Evolutionary conservation across 2,888 invertebrate genomes (phyloP).

Genomic region (Netelia melanura): DNA sequence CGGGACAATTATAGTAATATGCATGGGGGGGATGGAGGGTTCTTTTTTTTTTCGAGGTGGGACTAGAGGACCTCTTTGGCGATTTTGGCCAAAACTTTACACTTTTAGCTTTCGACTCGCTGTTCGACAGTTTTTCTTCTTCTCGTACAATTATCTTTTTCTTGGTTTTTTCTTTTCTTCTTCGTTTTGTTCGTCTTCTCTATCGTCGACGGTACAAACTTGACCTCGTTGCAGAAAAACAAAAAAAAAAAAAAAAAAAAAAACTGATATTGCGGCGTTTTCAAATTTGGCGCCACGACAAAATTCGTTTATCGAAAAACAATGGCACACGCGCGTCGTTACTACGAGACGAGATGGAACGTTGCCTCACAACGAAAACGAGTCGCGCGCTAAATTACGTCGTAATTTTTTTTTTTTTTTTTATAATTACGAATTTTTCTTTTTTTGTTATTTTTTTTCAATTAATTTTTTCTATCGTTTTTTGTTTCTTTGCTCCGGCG

Average conservation of each 20-base stretch:
- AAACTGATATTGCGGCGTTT: not conserved
- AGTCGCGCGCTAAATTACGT: conserved; percentile 19
- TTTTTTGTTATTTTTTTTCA: not conserved
- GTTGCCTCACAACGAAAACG: conserved; percentile 8
- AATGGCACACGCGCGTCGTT: conserved; percentile 61
- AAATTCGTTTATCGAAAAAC: conserved; percentile 39
- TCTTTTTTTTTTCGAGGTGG: conserved; percentile 76
- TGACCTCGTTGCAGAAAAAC: conserved; percentile 5
- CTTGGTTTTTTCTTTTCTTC: conserved; percentile 37
- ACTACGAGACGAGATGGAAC: conserved; percentile 35
- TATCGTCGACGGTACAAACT: conserved; percentile 28
- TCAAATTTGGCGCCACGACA: conserved; percentile 14
- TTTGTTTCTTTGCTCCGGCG: conserved; percentile 17
- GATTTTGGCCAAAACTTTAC: conserved; percentile 75
- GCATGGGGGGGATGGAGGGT: conserved; percentile 51
- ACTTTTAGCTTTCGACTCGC: conserved; percentile 62
- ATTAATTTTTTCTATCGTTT: too few relatives aligned
- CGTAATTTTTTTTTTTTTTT: conserved; percentile 12
- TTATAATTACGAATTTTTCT: not conserved
- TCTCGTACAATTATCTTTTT: conserved; percentile 27
- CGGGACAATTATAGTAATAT: conserved; percentile 31
- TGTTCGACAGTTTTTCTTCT: conserved; percentile 42
- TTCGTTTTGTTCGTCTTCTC: not conserved
- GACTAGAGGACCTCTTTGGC: conserved; percentile 84
- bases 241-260: not conserved